Conservation (phyloP, 2,797 vertebrate genomes). For the Rhynchonycteris naso region DNA sequence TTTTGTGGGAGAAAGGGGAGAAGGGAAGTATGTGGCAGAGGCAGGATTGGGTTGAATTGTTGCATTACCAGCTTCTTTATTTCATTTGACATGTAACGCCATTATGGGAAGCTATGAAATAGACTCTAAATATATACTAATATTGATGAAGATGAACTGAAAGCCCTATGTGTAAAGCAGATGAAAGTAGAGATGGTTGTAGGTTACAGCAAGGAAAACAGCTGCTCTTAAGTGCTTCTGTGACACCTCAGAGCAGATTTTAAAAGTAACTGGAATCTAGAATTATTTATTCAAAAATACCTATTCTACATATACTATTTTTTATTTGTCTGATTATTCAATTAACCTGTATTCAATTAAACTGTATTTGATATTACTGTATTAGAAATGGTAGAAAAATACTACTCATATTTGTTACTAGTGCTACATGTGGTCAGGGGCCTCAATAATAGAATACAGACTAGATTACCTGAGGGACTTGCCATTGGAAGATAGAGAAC, state of each 20-base stretch:
- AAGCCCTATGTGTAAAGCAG: background rate
- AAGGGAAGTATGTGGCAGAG: background rate
- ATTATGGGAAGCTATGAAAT: background rate
- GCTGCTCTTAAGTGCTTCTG: background rate
- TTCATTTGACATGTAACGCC: background rate
- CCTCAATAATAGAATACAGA: background rate
- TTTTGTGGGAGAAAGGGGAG: background rate
- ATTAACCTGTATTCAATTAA: slow-evolving; percentile 32
- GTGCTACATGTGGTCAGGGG: background rate
- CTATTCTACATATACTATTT: background rate
- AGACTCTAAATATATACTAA: background rate
- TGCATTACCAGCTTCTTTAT: background rate
- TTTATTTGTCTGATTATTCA: background rate
- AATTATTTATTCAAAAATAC: background rate
- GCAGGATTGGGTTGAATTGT: background rate
- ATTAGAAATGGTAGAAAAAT: background rate
- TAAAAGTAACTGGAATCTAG: background rate
- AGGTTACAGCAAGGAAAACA: background rate
- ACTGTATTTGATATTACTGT: background rate
- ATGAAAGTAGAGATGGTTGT: background rate
- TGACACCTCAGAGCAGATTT: background rate
- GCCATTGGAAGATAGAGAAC: background rate
- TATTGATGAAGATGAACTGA: background rate
- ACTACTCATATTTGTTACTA: background rate
- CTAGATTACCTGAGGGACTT: background rate